Evolutionary conservation across 2,113 vertebrate genomes (phyloP), one percentile per base, ranked within the genome.

Genomic region (Pycnonotus jocosus): DNA sequence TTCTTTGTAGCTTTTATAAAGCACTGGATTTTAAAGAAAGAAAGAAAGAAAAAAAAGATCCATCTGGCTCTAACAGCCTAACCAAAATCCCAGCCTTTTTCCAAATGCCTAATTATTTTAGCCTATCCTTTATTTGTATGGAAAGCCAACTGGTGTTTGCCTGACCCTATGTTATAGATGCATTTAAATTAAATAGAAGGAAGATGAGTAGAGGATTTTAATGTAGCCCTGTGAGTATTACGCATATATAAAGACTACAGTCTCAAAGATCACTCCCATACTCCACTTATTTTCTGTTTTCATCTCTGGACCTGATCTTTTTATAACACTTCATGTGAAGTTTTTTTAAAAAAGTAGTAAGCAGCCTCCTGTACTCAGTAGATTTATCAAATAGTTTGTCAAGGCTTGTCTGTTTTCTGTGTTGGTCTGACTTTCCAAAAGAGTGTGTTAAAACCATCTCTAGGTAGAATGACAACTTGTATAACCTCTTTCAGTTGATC

Each of bases 171-270:
- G 15, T 40, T 79, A 57, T 51, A n/a, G 3, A 69, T 61, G 15
- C 14, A 51, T 53, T 81, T 69, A 70, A 56, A 33, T 73, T 37
- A 57, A 44, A 53, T 7, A n/a, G 28, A 27, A 61, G 20, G 17
- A 78, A 65, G 25, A 40, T 8, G 24, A 84, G 10, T 7, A 28
- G 48, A 72, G 24, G n/a, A 74, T 65, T 81, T 93, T 71, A 86
- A 69, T 22, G 27, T 28, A 62, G 12, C 57, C n/a, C 27, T 60
- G 7, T 17, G n/a, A 2, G 1, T 53, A 74, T 50, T 53, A 19
- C 0, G 0, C 16, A 20, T 37, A 24, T 37, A 37, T 12, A 22
- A 42, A 70, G 25, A 70, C 6, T 33, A 9, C 22, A 50, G 28
- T 42, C 23, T 53, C 35, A 78, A 17, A 30, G 71, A 71, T 13